Base-by-base conservation (phyloP, 1,140 invertebrate genomes). In the Drosophila murphyi region DNA sequence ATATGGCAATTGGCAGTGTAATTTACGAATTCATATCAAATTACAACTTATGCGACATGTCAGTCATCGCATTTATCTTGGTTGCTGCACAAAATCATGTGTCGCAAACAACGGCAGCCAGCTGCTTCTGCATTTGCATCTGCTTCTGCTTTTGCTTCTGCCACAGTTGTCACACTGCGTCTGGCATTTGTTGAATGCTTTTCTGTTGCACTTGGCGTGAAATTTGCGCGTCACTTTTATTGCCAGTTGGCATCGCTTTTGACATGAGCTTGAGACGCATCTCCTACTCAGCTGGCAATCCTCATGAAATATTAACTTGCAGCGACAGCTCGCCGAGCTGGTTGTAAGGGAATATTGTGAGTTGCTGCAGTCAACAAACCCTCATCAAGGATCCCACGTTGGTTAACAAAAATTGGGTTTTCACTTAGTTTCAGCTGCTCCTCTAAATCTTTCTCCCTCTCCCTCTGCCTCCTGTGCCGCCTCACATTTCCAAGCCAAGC, bases 171-270 rank as follows among this genome's bases (percentile, higher is more conserved):
- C 28, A 64, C 7, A 8, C 62, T 51, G 72, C 65, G 77, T 80
- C 76, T 83, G 80, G 78, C 85, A 85, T 89, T 88, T 89, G 80
- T 85, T 83, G 83, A 89, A 83, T 88, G 80, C 79, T 88, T 85
- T 88, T 81, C 73, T 80, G 73, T 71, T 88, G 80, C 73, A 89
- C 72, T 85, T 89, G 77, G 50, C 83, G 61, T 87, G 76, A 87
- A 88, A 87, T 88, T 79, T 86, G 83, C 82, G 72, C 85, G 65
- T 80, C 61, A 86, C 64, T 88, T 86, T 86, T 86, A 88, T 86
- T 86, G 83, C 82, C 76, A 82, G 64, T 50, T 72, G 60, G 60
- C 71, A 63, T 74, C 63, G 54, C 59, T 68, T 50, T 39, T 45
- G 45, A 55, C 63, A 52, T 50, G 20, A 20, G 20, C 28, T 29